These are phyloP conservation scores for Cricetomys ansorgei DNA, from an alignment of 2,113 vertebrate species.

Conservation along the genomic window DNA sequence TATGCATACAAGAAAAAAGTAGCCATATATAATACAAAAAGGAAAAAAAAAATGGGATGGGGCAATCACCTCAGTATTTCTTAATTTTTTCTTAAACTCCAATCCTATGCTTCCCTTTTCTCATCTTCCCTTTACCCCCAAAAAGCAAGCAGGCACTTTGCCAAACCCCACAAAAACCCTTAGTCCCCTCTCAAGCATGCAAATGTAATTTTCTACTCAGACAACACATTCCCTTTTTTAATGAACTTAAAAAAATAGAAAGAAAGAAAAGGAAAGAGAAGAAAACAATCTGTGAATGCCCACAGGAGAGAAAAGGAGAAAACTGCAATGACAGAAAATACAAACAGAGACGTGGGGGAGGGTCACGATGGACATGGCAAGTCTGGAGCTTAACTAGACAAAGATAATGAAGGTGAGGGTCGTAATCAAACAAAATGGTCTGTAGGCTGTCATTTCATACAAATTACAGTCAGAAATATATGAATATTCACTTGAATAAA, in stretches of 20 bases:
- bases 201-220: conserved; percentile 90
- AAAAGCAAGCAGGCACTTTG: conserved; percentile 82
- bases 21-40: conserved; percentile 86
- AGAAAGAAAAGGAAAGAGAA: background rate
- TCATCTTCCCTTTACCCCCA: background rate
- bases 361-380: conserved; percentile 84
- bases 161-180: conserved; percentile 88
- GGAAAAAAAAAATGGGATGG: conserved; percentile 83
- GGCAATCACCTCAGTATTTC: conserved; percentile 85
- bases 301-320: conserved; percentile 86
- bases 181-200: conserved; percentile 87
- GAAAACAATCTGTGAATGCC: conserved; percentile 86
- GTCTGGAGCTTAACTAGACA: conserved; percentile 87
- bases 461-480: conserved; percentile 89
- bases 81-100: conserved; percentile 70
- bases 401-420: conserved; percentile 87
- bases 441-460: conserved; percentile 89
- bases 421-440: conserved; percentile 89
- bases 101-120: conserved; percentile 47
- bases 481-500: conserved; percentile 91
- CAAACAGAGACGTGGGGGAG: conserved; percentile 85
- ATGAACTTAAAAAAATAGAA: conserved; percentile 78
- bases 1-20: conserved; percentile 87
- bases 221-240: conserved; percentile 87
- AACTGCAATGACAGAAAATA: conserved; percentile 85